These are phyloP conservation scores for Anguilla rostrata DNA, from an alignment of 2,113 vertebrate species.

Conservation along the genomic window DNA sequence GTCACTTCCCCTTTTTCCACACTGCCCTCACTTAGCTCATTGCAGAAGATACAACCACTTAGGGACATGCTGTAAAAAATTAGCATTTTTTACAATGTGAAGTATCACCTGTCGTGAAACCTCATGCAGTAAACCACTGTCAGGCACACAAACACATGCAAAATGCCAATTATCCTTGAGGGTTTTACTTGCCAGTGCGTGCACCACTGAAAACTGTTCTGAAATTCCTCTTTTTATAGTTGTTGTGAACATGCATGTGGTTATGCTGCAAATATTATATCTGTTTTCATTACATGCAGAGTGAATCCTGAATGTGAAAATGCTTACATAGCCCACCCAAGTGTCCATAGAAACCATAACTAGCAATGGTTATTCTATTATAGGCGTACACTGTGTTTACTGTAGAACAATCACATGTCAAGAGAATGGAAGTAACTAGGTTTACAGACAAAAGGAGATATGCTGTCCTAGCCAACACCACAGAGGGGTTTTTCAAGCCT, in stretches of 20 bases:
- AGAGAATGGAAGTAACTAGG: not conserved
- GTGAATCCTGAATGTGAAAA: not conserved
- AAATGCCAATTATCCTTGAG: not conserved
- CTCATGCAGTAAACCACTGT: not conserved
- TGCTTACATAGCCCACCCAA: not conserved
- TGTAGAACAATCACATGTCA: not conserved
- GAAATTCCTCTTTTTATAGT: not conserved
- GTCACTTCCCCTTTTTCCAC: not conserved
- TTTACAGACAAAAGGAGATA: not conserved
- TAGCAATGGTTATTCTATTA: not conserved
- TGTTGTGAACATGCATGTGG: not conserved
- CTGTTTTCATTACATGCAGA: not conserved
- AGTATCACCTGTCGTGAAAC: not conserved
- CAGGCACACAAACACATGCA: not conserved
- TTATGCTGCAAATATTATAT: not conserved
- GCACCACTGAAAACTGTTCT: not conserved
- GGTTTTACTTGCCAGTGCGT: not conserved
- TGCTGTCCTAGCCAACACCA: not conserved
- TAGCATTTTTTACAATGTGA: not conserved
- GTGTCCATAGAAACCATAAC: slow-evolving; percentile 1
- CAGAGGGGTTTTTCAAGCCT: not conserved
- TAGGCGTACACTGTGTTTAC: not conserved
- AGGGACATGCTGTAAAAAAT: not conserved
- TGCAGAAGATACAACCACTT: not conserved
- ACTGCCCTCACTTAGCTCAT: not conserved